Conservation (phyloP, 2,797 vertebrate species). For the Orientallactaga sibirica region DNA sequence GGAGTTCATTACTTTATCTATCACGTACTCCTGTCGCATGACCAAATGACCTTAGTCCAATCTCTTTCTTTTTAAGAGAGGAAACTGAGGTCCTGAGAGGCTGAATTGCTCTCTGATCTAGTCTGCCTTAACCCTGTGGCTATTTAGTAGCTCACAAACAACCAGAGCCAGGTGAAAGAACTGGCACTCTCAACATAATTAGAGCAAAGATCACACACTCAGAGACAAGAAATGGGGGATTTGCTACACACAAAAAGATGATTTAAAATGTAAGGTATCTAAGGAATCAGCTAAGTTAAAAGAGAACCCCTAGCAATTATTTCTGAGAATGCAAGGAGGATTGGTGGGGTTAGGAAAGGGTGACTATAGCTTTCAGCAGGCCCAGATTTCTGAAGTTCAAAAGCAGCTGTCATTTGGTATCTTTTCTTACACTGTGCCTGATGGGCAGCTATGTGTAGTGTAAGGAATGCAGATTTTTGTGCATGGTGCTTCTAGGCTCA, state of each 20-base stretch:
- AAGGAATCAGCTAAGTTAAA: constrained; percentile 80
- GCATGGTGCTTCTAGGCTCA: not conserved
- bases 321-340: constrained; percentile 75
- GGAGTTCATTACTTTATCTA: constrained; percentile 76
- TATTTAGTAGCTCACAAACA: constrained; percentile 78
- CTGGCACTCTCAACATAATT: constrained; percentile 74
- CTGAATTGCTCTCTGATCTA: constrained; percentile 76
- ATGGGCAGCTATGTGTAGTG: constrained; percentile 46
- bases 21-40: constrained; percentile 63
- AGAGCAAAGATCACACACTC: constrained; percentile 82
- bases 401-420: constrained; percentile 75
- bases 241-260: constrained; percentile 70
- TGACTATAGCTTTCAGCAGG: constrained; percentile 73
- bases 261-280: constrained; percentile 80
- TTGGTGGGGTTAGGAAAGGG: constrained; percentile 79
- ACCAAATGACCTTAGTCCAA: constrained; percentile 77
- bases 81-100: constrained; percentile 77
- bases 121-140: constrained; percentile 70
- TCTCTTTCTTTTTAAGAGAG: constrained; percentile 66
- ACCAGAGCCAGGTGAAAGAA: constrained; percentile 74
- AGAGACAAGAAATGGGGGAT: constrained; percentile 74
- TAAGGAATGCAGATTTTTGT: constrained; percentile 25
- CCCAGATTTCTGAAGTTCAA: constrained; percentile 76
- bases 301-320: constrained; percentile 82
- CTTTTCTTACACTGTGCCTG: constrained; percentile 35